Evolutionary conservation across 2,797 vertebrate genomes (phyloP).

Genomic region (Alectoris magna): DNA sequence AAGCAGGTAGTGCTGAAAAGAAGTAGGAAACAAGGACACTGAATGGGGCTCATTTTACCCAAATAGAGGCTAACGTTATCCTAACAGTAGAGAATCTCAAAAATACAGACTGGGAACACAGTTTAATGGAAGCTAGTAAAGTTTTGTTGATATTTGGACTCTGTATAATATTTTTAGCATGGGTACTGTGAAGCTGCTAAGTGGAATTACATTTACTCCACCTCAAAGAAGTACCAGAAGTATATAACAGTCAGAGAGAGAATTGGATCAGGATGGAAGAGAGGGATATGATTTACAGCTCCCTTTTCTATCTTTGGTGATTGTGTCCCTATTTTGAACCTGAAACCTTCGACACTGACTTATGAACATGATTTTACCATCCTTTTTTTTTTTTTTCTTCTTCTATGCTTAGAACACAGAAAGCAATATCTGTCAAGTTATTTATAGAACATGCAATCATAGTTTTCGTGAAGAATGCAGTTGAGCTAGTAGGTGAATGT

Average conservation of each 20-base stretch:
- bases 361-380: not conserved
- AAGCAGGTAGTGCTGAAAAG: not conserved
- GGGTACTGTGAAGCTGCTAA: not conserved
- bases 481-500: not conserved
- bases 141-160: not conserved
- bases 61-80: not conserved
- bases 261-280: not conserved
- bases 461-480: not conserved
- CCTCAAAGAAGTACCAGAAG: not conserved
- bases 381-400: not conserved
- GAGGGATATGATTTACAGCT: not conserved
- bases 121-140: not conserved
- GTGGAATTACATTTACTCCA: not conserved
- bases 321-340: not conserved
- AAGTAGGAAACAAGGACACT: not conserved
- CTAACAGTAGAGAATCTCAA: not conserved
- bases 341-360: not conserved
- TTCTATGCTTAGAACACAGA: not conserved
- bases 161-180: not conserved
- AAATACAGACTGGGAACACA: not conserved
- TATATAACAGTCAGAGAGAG: not conserved
- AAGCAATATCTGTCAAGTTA: not conserved
- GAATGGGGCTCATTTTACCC: not conserved
- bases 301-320: rapidly evolving
- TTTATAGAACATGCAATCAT: not conserved